These are phyloP conservation scores for Andrena bicolor DNA, from an alignment of 2,888 invertebrate genomes.

Conservation along the genomic window DNA sequence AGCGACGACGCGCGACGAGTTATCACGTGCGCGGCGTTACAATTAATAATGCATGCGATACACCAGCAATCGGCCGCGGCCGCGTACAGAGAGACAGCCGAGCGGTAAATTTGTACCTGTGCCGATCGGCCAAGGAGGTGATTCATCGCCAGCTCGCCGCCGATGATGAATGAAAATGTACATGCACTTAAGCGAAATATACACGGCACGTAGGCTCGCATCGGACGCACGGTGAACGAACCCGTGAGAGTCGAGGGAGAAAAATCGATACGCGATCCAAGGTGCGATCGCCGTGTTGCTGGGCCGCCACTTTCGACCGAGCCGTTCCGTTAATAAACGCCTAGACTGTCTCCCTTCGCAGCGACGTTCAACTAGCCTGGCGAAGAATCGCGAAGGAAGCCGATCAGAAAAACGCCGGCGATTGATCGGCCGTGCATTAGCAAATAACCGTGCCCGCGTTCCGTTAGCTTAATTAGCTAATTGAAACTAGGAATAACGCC, in stretches of 20 bases:
- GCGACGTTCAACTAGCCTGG: background rate
- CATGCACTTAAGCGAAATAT: constrained; percentile 57
- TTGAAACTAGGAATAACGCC: constrained; percentile 57
- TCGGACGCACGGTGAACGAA: constrained; percentile 49
- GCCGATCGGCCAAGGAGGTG: constrained; percentile 67
- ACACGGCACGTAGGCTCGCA: constrained; percentile 34
- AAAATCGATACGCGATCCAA: background rate
- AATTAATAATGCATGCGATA: constrained; percentile 77
- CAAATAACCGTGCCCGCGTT: constrained; percentile 26
- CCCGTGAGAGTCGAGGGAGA: constrained; percentile 23
- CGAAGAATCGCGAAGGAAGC: too few species aligned
- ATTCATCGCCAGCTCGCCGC: constrained; percentile 64
- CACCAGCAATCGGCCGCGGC: constrained; percentile 17
- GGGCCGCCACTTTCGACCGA: background rate
- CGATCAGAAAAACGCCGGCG: background rate
- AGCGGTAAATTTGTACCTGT: constrained; percentile 69
- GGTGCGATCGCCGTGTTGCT: background rate
- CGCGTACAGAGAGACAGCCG: constrained; percentile 19
- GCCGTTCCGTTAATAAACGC: background rate
- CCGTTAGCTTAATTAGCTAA: constrained; percentile 69
- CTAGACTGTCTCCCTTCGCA: background rate
- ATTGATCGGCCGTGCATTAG: constrained; percentile 35
- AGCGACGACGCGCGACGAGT: background rate
- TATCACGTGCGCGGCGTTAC: constrained; percentile 55
- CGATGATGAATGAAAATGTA: constrained; percentile 71